Evolutionary conservation across 2,888 invertebrate species (phyloP).

Genomic region (Holacanthella duospinosa): DNA sequence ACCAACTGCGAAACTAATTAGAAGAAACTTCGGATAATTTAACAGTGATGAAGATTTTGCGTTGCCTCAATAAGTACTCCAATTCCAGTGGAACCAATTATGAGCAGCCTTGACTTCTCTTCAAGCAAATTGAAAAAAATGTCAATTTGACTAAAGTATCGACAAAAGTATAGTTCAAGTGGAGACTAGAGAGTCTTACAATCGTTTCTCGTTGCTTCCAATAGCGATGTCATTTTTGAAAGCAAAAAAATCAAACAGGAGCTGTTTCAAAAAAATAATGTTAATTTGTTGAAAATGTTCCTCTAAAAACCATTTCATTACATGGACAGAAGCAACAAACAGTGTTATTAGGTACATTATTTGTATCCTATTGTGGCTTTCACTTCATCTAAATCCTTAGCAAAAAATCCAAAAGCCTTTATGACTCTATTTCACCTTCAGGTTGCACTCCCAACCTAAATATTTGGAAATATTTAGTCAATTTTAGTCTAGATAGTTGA

Average conservation of each 20-base stretch:
- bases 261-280: no score
- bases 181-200: constrained; percentile 80
- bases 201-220: constrained; percentile 79
- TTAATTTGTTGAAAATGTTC: no score
- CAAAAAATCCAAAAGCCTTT: constrained; percentile 68
- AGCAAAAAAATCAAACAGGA: constrained; percentile 89
- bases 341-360: constrained; percentile 86
- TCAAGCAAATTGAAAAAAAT: constrained; percentile 87
- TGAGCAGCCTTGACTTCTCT: constrained; percentile 79
- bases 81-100: constrained; percentile 75
- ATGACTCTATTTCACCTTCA: constrained; percentile 62
- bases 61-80: constrained; percentile 78
- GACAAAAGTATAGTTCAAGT: constrained; percentile 91
- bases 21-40: no score
- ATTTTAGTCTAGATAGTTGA: not conserved
- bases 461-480: constrained; percentile 7
- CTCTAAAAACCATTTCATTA: no score
- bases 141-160: constrained; percentile 81
- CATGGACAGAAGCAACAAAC: constrained; percentile 82
- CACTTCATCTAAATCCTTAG: constrained; percentile 91
- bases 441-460: constrained; percentile 62
- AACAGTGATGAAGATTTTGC: no score
- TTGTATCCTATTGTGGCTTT: constrained; percentile 90
- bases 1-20: no score
- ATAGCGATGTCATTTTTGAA: constrained; percentile 96